A percentile compares a stretch with the other conserved stretches of the same genome.
Conservation (phyloP, 2,888 invertebrate genomes). For the Macrophya annulata region DNA sequence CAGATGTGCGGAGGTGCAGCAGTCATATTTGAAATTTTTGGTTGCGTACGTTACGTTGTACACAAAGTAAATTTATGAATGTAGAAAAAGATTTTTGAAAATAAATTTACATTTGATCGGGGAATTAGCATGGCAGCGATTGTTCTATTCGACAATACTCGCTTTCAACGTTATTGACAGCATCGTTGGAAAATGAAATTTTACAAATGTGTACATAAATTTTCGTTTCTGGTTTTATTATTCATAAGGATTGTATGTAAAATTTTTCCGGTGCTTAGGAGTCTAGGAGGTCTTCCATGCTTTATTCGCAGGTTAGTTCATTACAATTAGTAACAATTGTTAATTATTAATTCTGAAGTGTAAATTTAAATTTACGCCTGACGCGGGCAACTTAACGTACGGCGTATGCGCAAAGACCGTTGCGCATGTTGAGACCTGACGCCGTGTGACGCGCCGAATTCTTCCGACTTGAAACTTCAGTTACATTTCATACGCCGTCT, state of each 20-base stretch:
- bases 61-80: not conserved
- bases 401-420: not conserved
- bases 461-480: not conserved
- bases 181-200: not conserved
- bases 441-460: not conserved
- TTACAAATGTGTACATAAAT: not conserved
- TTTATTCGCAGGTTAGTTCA: not conserved
- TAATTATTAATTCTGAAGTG: not conserved
- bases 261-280: not conserved
- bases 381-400: not conserved
- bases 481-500: too few species aligned
- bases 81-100: not conserved
- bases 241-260: not conserved
- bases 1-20: not conserved
- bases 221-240: not conserved
- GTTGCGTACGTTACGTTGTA: not conserved
- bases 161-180: not conserved
- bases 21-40: slow-evolving; percentile 2
- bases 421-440: not conserved
- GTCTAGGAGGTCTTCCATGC: not conserved
- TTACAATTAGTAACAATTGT: not conserved
- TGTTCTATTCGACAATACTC: not conserved
- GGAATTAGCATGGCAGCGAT: not conserved
- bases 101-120: not conserved
- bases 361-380: slow-evolving; percentile 17